Evolutionary conservation across 2,797 vertebrate genomes (phyloP).

Genomic region (Eidolon dupreanum): DNA sequence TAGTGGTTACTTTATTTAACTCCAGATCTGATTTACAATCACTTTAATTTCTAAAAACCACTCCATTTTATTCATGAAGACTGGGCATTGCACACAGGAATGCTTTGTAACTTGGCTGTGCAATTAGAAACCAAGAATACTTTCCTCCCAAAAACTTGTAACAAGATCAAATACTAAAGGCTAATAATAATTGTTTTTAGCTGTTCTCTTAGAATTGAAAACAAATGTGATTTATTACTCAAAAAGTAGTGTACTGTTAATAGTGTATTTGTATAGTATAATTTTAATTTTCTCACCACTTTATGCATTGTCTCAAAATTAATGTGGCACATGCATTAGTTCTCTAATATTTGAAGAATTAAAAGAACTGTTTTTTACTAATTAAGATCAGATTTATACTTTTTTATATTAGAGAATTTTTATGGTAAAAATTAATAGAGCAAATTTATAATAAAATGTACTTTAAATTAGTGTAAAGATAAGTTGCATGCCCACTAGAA

Average conservation of each 20-base stretch:
- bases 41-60: slow-evolving; percentile 45
- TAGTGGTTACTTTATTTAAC: slow-evolving; percentile 68
- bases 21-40: slow-evolving; percentile 62
- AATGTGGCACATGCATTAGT: background rate
- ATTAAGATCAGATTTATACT: background rate
- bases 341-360: slow-evolving; percentile 19
- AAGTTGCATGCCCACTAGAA: background rate
- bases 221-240: background rate
- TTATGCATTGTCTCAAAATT: background rate
- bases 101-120: slow-evolving; percentile 22
- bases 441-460: background rate
- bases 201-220: slow-evolving; percentile 53
- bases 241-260: background rate
- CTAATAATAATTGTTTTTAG: slow-evolving; percentile 23
- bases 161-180: slow-evolving; percentile 29
- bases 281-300: background rate
- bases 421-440: background rate
- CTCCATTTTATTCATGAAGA: slow-evolving; percentile 64
- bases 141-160: background rate
- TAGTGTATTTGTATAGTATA: background rate
- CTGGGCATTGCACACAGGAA: background rate
- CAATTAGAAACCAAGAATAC: slow-evolving; percentile 27
- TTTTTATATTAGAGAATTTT: background rate
- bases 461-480: background rate
- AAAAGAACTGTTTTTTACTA: background rate